A percentile compares a stretch with the other conserved stretches of the same genome.
Evolutionary conservation across 2,888 invertebrate genomes (phyloP).

Genomic region (Microdon myrmicae): DNA sequence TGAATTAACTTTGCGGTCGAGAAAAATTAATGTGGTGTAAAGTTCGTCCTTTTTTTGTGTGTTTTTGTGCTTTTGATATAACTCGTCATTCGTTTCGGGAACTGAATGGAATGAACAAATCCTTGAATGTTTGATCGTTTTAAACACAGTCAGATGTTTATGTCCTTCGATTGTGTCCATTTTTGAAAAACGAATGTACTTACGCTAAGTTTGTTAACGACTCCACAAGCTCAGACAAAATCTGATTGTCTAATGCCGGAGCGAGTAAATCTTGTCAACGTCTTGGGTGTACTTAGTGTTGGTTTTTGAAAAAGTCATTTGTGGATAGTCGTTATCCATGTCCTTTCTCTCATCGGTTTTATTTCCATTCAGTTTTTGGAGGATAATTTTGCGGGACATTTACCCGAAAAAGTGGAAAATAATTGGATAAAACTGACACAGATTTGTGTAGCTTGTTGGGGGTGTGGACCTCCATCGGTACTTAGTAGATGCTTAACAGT

Average conservation of each 20-base stretch:
- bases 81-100: slow-evolving; percentile 36
- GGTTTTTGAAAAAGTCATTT: slow-evolving; percentile 24
- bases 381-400: slow-evolving; percentile 48
- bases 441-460: slow-evolving; percentile 5
- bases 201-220: slow-evolving; percentile 6
- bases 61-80: neutral
- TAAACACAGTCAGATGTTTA: too few relatives aligned
- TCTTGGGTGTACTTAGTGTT: slow-evolving; percentile 27
- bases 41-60: slow-evolving; percentile 41
- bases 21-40: slow-evolving; percentile 54
- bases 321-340: slow-evolving; percentile 15
- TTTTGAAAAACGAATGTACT: too few relatives aligned
- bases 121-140: too few relatives aligned
- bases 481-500: slow-evolving; percentile 21
- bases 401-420: slow-evolving; percentile 44
- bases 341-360: slow-evolving; percentile 21
- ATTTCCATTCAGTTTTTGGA: slow-evolving; percentile 13
- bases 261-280: slow-evolving; percentile 13
- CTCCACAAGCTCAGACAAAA: slow-evolving; percentile 2
- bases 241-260: slow-evolving; percentile 13
- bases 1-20: slow-evolving; percentile 54
- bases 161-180: too few relatives aligned
- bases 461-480: slow-evolving; percentile 1
- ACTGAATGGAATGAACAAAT: too few relatives aligned
- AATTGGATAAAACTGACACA: slow-evolving; percentile 40